Base-by-base conservation (phyloP, 2,113 vertebrate species). In the Phycodurus eques region DNA sequence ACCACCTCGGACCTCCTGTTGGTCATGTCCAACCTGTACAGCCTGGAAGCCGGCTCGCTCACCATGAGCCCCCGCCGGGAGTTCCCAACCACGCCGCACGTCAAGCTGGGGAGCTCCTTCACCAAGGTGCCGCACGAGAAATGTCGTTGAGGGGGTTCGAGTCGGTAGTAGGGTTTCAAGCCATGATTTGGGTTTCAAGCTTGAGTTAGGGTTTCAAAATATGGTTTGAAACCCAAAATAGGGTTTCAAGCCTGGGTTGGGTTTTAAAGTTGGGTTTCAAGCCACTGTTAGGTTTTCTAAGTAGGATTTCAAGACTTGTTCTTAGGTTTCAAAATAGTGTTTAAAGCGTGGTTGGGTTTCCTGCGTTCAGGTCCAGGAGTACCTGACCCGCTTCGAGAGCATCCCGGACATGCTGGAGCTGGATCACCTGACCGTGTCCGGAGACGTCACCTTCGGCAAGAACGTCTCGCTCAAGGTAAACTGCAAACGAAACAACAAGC, bases 1-100 rank as follows among this genome's bases (percentile, higher is more conserved):
- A 99, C 98, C 81, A 96, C 96, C 1, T 99, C 98, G 0, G 98
- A 99, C 90, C 96, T 99, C 73, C 82, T 99, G 78, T 93, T 99
- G 51, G 98, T 98, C 88, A 99, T 99, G 97, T 98, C 96, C n/a
- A 99, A 99, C 88, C 86, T 99, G 82, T 99, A 99, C 73, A 99
- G 96, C 91, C 95, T 99, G 91, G 94, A 97, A 0, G 98, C 98
- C 4, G 98, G 98, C 0, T 98, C 95, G 15, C 80, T 99, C 72
- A 99, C 94, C 5, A 99, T 99, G 98, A 99, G 98, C 54, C 94
- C 97, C 75, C 95, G 94, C 89, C 92, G 98, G 0, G 97, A 99
- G 88, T 99, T 99, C 84, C 96, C 95, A 15, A 96, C 96, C 1
- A 98, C 98, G 19, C 98, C 98, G 17, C 94, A 98, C 67, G 95